These are phyloP conservation scores for Marmota flaviventris DNA, from an alignment of 2,113 vertebrate species.

Conservation along the genomic window DNA sequence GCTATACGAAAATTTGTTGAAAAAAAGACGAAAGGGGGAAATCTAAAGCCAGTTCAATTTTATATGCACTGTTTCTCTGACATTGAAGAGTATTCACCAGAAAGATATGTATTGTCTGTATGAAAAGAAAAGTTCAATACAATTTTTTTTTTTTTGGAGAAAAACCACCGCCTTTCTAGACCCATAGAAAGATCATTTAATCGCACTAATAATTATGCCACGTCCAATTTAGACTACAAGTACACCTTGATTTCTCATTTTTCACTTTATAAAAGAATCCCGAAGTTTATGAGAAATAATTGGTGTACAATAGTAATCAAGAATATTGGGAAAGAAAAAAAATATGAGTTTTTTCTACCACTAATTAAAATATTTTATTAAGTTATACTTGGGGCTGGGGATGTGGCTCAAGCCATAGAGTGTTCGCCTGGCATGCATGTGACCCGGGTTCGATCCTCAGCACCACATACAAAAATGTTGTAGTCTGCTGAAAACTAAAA, in stretches of 20 bases:
- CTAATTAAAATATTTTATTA: conserved; percentile 7
- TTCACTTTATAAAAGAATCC: not conserved
- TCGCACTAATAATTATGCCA: not conserved
- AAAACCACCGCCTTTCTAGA: not conserved
- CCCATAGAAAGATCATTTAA: not conserved
- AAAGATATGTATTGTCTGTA: not conserved
- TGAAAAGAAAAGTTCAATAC: conserved; percentile 31
- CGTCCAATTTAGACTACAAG: conserved; percentile 9
- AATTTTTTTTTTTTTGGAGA: not conserved
- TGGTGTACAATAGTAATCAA: not conserved
- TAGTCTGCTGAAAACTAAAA: too few species aligned
- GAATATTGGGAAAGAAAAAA: conserved; percentile 22
- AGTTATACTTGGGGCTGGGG: not conserved
- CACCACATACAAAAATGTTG: too few species aligned
- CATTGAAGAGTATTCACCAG: not conserved
- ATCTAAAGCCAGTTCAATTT: not conserved
- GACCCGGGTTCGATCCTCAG: too few species aligned
- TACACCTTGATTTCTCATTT: not conserved
- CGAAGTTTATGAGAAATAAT: not conserved
- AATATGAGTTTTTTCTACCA: not conserved
- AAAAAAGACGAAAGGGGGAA: not conserved
- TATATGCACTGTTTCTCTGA: not conserved
- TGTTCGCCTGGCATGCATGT: too few species aligned
- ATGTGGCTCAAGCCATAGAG: too few species aligned
- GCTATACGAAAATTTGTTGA: not conserved